Evolutionary conservation across 2,113 vertebrate species (phyloP), one percentile per base, ranked within the genome.

Genomic region (Sciurus niger): DNA sequence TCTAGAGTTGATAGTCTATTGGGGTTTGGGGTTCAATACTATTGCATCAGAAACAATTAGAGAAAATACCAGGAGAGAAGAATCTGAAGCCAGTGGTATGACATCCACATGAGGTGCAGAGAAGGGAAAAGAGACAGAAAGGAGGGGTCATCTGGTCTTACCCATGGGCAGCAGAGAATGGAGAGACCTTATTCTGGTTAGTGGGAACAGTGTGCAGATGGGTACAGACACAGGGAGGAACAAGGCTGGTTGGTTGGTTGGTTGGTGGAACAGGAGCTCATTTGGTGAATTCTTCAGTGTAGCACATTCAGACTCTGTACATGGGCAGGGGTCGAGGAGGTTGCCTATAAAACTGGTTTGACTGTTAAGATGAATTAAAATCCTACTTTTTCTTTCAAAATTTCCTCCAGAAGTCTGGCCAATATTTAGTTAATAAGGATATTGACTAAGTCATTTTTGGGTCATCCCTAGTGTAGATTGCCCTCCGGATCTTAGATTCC

Each of bases 301-400:
- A 67, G 24, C 60, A 85, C 28, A 51, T 0, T 65, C 67, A 84
- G 18, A 74, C 17, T 55, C 17, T 4, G 37, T 82, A 24, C 6
- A 24, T n/a, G 55, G 72, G 6, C 9, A 51, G 43, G 46, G 40
- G 2, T 18, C 4, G 20, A n/a, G 22, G 43, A 11, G 20, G 22
- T n/a, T 22, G 51, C 48, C 67, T 83, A 51, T 51, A 73, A 88
- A 85, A 73, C 24, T 32, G 37, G 30, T 53, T 55, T 90, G 43
- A 6, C 7, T 58, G 24, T 87, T 67, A 48, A 34, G 58, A 80
- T 46, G 14, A 97, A 93, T 83, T 68, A 74, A 89, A 93, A 77
- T 76, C 13, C 46, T 63, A 4, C n/a, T 34, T 83, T 53, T 77
- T 22, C 13, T 40, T 18, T 46, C 32, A 24, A 6, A 77, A 3